Conservation (phyloP, 2,797 vertebrate species). For the Masticophis lateralis region DNA sequence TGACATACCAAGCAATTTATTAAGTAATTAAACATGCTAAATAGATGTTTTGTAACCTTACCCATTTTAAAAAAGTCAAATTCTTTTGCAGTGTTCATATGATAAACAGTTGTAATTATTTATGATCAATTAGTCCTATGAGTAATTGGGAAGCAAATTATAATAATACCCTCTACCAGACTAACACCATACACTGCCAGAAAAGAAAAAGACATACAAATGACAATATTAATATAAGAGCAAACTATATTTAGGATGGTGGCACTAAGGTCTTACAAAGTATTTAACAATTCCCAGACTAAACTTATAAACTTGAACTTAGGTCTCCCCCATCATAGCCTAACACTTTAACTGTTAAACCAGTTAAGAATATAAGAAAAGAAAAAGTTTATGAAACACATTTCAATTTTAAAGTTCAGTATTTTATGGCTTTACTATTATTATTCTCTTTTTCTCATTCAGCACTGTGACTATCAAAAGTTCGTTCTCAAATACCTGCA, state of each 20-base stretch:
- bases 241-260: neutral
- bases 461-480: neutral
- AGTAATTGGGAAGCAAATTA: neutral
- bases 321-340: neutral
- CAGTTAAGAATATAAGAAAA: neutral
- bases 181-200: neutral
- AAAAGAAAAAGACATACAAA: neutral
- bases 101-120: neutral
- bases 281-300: neutral
- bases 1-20: neutral
- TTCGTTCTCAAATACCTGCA: neutral
- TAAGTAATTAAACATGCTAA: neutral
- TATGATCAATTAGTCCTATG: neutral
- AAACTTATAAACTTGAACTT: neutral
- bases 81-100: neutral
- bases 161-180: neutral
- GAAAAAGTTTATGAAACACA: neutral
- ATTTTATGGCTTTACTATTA: neutral
- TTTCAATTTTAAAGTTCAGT: neutral
- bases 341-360: neutral
- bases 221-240: neutral
- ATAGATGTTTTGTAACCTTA: neutral
- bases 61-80: neutral
- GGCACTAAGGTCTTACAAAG: neutral
- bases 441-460: neutral